phyloP scores from a whole-genome alignment of 2,113 vertebrate species.

The Heliornis fulica region DNA sequence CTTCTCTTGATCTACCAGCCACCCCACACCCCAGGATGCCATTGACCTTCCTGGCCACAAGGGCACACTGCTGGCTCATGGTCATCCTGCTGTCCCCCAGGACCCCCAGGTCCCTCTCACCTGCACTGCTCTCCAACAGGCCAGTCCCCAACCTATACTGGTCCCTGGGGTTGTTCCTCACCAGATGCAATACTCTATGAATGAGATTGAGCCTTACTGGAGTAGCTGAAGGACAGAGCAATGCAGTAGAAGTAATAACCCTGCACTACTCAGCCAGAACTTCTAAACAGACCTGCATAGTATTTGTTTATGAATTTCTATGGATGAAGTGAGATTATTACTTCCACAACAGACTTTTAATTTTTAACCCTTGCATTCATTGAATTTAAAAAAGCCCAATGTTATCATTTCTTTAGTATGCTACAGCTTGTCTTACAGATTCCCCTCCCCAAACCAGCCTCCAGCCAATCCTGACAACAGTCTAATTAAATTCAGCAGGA shows the following conservation, averaged over 20 bases:
- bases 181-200: too few species aligned
- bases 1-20: too few species aligned
- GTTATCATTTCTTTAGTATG: background rate
- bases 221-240: background rate
- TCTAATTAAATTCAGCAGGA: conserved; percentile 29
- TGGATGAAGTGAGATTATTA: background rate
- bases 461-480: background rate
- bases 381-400: conserved; percentile 34
- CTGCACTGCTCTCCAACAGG: too few species aligned
- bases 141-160: too few species aligned
- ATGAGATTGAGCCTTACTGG: too few species aligned
- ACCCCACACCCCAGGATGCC: too few species aligned
- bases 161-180: too few species aligned
- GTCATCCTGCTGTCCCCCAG: too few species aligned
- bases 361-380: background rate
- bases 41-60: too few species aligned
- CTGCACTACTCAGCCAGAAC: background rate
- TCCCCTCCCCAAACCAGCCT: background rate
- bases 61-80: too few species aligned
- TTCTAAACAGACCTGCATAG: background rate
- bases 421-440: background rate
- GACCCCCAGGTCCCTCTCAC: too few species aligned
- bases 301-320: conserved; percentile 7
- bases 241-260: background rate
- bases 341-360: background rate